Evolutionary conservation across 2,797 vertebrate species (phyloP).

Genomic region (Thaleichthys pacificus): DNA sequence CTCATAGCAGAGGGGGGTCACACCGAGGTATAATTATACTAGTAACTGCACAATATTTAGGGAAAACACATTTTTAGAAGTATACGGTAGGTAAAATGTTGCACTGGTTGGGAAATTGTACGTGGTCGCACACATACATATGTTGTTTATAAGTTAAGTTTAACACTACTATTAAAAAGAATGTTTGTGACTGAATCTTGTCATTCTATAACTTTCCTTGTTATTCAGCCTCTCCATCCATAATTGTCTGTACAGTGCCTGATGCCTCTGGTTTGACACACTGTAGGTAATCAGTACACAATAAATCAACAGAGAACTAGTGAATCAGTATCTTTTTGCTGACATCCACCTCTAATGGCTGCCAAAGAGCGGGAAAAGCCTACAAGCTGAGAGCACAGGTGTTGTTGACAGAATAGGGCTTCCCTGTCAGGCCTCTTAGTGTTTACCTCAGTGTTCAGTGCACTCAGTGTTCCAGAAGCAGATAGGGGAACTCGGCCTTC

Average conservation of each 20-base stretch:
- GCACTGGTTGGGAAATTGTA: too few relatives aligned
- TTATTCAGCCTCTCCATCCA: neutral
- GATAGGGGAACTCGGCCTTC: neutral
- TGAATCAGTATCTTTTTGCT: neutral
- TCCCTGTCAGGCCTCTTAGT: neutral
- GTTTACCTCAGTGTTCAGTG: slow-evolving; percentile 18
- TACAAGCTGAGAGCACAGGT: neutral
- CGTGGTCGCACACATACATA: neutral
- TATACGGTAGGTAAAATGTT: neutral
- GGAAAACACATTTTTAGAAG: too few relatives aligned
- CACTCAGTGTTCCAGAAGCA: slow-evolving; percentile 20
- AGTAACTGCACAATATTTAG: too few relatives aligned
- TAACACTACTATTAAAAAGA: neutral
- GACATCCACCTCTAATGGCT: neutral
- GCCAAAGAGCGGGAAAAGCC: neutral
- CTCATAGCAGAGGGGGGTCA: neutral
- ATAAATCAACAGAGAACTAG: neutral
- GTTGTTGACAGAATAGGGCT: neutral
- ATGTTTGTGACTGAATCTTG: neutral
- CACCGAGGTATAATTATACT: neutral
- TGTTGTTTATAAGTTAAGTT: neutral
- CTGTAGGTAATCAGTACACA: neutral
- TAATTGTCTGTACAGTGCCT: too few relatives aligned
- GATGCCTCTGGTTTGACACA: neutral
- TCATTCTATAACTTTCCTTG: neutral